Base-by-base conservation (phyloP, 2,888 invertebrate species). In the Melinaea menophilus region DNA sequence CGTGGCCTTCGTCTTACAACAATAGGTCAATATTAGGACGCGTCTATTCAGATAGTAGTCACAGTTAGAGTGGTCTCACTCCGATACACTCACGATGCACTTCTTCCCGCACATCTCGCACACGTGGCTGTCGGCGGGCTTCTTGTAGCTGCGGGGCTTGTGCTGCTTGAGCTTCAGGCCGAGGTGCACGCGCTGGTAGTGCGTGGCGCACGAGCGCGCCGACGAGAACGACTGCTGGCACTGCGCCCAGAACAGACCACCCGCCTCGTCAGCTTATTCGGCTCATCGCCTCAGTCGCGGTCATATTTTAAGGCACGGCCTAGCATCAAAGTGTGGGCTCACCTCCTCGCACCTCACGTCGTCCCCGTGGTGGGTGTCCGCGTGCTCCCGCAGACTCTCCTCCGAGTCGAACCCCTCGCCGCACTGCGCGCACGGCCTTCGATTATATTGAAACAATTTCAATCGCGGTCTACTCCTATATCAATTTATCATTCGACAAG, bases 61-160 rank as follows among this genome's bases (percentile, higher is more conserved):
- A 37, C 5, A 37, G 4, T 37, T 37, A 5, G 37, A 5, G 5
- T 2, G 37, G 22, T 22, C 22, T 22, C 22, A 22, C 11, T 47
- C 34, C 35, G n/a, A 35, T 11, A 7, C 7, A 33, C 86, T 81
- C 48, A 87, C 87, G 2, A 75, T 76, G 63, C 85, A 86, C 9
- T 76, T 81, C 73, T 78, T 81, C 2, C 88, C 88, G 69, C 88
- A 88, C 0, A 85, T 71, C 68, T 88, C 88, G 58, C 88, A 88
- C 0, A 87, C 81, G 5, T 71, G 72, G 47, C 65, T 66, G 56
- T 74, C 71, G 5, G 59, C 33, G 2, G 60, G 55, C 47, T 63
- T 66, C 64, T 58, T 59, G n/a, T 57, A 35, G 12, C 11, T 51
- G 56, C 11, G 48, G 62, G 60, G 64, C 66, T 66, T 63, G 13